Evolutionary conservation across 1,140 invertebrate species (phyloP), one percentile per base, ranked within the genome.

Genomic region (Caerostris extrusa): DNA sequence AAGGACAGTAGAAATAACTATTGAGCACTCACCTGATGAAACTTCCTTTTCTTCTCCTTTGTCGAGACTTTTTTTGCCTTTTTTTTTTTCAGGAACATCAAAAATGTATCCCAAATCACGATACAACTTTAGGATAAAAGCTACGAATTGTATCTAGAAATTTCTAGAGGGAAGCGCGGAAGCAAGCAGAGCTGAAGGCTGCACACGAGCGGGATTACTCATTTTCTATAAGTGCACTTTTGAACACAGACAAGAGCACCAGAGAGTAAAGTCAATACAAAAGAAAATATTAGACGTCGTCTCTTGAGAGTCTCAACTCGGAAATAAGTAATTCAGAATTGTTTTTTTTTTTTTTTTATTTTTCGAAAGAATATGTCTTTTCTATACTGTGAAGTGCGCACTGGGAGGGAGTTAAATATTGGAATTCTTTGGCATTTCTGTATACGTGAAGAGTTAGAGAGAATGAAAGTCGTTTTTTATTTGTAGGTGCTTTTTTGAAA

Each of bases 161-260:
- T 85, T 82, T 91, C 77, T 14, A 82, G 60, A 82, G 50, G 34
- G 71, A 50, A 81, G 55, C 8, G 64, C 34, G 12, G 34, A 34
- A 8, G 61, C 61, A 14, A 64, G 85, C 85, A 61, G 81, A 19
- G 82, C 81, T 56, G 71, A 56, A 85, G 81, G 12, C 71, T 56
- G 19, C 60, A 53, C 57, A 50, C 61, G n/a, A 14, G 19, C n/a
- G 53, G 81, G 58, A 83, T 60, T 83, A 67, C 90, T 92, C 90
- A 92, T 92, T 92, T 92, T 92, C 77, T 85, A 69, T 92, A 92
- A 92, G 90, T 92, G 90, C 90, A 92, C 90, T 92, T 67, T 92
- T 61, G 81, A 92, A 58, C 90, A 85, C 53, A n/a, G 90, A 83
- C 14, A 85, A 64, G 81, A 92, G 55, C 81, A 83, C 14, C 10